Evolutionary conservation across 1,140 invertebrate genomes (phyloP), one percentile per base, ranked within the genome.

Genomic region (Drosophila equinoxialis): DNA sequence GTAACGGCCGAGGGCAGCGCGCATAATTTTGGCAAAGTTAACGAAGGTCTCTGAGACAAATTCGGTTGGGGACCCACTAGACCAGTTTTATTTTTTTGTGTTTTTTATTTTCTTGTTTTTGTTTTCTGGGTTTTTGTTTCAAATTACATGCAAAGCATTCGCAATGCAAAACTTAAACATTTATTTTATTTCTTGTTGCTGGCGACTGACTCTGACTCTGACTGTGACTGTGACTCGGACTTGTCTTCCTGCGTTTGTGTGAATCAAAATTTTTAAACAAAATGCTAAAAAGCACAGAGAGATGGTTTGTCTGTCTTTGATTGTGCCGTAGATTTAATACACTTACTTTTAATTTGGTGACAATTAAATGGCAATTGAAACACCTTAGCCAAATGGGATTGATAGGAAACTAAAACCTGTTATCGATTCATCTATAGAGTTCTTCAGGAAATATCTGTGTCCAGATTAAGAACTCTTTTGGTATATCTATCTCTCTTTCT

Each of bases 121-220:
- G 35, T 11, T 23, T 51, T n/a, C 20, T 11, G 45, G 10, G 30
- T 30, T 51, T 51, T 51, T 51, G 45, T 23, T 51, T 89, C 84
- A 89, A 89, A 89, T 90, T 89, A 89, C 84, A 89, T 89, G 85
- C 84, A 84, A 89, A 85, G 80, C 85, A 89, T 84, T 90, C 84
- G 51, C 71, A 89, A 90, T 89, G 77, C 80, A 89, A 89, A 51
- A 89, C 85, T 84, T 74, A 89, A 90, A 87, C 83, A 87, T 87
- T 87, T 89, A 89, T 89, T 78, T 86, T 68, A 75, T 74, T 65
- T 65, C 67, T 68, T 77, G 68, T 67, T 23, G 58, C 65, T 73
- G 63, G 13, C 68, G 68, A 48, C 70, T 62, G 57, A 57, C 64
- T 64, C 68, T 69, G 65, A 11, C 17, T 70, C 70, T 62, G 57